phyloP scores from a whole-genome alignment of 2,797 vertebrate genomes.

The Chelon labrosus region DNA sequence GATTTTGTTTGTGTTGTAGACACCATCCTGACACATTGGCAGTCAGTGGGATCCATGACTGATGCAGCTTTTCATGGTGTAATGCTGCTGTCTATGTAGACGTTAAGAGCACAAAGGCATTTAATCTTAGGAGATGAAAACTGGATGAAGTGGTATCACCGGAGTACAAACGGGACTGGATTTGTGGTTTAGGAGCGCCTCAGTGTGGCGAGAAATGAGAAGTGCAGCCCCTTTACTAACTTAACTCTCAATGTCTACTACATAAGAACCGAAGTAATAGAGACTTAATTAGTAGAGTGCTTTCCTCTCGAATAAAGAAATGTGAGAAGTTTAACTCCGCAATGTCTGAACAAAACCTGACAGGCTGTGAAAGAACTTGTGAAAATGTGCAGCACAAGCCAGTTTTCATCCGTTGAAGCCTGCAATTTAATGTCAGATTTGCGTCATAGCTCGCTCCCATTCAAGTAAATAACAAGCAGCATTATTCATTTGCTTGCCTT shows the following conservation, averaged over 20 bases:
- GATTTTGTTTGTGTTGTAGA: neutral
- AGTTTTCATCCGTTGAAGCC: neutral
- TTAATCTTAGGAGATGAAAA: constrained; percentile 31
- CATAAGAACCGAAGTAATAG: no score
- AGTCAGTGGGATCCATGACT: neutral
- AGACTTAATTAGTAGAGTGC: no score
- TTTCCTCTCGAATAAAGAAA: no score
- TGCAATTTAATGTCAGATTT: neutral
- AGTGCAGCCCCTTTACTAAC: neutral
- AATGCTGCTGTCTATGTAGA: constrained; percentile 26
- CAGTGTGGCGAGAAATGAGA: constrained; percentile 57
- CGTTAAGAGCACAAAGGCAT: constrained; percentile 27
- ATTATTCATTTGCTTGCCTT: neutral
- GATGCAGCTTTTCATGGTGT: constrained; percentile 12
- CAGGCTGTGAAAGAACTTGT: neutral
- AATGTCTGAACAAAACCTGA: neutral
- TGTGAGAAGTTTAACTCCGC: neutral
- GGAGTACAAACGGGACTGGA: neutral
- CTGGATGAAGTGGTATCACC: neutral
- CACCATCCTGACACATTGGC: constrained; percentile 1
- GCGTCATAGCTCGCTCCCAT: neutral
- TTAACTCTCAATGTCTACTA: neutral
- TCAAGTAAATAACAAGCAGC: neutral
- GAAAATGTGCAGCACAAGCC: neutral
- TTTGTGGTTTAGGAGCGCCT: constrained; percentile 73